A percentile compares a stretch with the other conserved stretches of the same genome.
Evolutionary conservation across 53 echinoderm and acorn worm genomes (phyloP).

Genomic region (Henricia sp.): DNA sequence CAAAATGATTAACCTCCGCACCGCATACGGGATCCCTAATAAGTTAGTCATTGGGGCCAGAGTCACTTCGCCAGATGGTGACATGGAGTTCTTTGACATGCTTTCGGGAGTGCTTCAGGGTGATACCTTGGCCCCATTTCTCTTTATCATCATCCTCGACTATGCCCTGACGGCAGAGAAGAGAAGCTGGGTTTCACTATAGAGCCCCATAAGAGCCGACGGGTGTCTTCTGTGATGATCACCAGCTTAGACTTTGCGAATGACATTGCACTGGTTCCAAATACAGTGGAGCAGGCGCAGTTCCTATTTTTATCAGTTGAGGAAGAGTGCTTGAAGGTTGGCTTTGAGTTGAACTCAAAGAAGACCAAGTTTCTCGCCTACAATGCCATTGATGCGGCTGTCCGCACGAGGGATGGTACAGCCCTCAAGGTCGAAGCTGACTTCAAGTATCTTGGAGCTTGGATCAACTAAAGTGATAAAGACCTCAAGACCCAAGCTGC

Average conservation of each 20-base stretch:
- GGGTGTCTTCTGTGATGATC: background rate
- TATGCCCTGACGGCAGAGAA: background rate
- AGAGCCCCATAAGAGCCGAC: background rate
- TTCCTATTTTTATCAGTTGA: background rate
- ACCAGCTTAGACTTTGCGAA: background rate
- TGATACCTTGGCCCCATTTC: background rate
- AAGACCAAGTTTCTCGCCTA: background rate
- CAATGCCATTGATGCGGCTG: background rate
- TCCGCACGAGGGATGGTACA: background rate
- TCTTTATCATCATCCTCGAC: background rate
- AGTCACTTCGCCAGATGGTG: background rate
- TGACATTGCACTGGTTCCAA: slow-evolving; percentile 3
- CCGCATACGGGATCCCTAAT: slow-evolving; percentile 47
- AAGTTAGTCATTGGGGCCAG: background rate
- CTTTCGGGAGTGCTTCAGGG: background rate
- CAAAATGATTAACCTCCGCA: slow-evolving; percentile 12
- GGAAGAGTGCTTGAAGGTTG: background rate
- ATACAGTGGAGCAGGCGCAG: background rate
- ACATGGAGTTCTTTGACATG: background rate
- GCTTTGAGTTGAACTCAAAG: background rate
- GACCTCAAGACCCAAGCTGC: background rate
- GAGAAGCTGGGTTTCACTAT: slow-evolving; percentile 8
- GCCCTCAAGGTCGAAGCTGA: background rate
- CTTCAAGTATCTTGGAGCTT: background rate
- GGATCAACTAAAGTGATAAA: background rate